These are phyloP conservation scores for Aldabrachelys gigantea DNA, from an alignment of 2,113 vertebrate species.

Conservation along the genomic window DNA sequence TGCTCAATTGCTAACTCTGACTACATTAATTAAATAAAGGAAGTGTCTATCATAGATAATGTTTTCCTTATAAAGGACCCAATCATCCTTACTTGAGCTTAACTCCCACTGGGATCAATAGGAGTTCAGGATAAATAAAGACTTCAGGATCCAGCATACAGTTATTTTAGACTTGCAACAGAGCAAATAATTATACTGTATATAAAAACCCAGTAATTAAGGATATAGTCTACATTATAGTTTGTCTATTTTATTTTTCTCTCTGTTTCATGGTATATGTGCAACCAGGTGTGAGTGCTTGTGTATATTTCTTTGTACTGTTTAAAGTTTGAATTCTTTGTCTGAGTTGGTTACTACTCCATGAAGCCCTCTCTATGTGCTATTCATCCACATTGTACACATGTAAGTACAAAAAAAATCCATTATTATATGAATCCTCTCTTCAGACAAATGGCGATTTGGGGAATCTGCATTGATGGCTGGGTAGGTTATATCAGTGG, in stretches of 20 bases:
- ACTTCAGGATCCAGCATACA: background rate
- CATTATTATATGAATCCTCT: background rate
- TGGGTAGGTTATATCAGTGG: background rate
- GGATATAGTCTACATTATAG: background rate
- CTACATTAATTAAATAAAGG: background rate
- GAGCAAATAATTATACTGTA: background rate
- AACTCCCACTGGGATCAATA: background rate
- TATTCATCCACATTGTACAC: conserved; percentile 25
- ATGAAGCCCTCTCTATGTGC: background rate
- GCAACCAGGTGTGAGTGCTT: background rate
- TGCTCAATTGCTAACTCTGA: background rate
- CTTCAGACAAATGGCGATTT: background rate
- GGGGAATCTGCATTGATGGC: background rate
- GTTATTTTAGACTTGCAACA: background rate
- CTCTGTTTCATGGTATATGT: background rate
- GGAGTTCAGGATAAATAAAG: background rate
- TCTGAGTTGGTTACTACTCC: conserved; percentile 26
- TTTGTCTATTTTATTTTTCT: background rate
- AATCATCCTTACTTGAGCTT: background rate
- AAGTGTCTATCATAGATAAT: background rate
- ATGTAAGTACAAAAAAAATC: conserved; percentile 8
- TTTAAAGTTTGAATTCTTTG: conserved; percentile 1
- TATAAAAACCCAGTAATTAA: background rate
- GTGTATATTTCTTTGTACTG: background rate
- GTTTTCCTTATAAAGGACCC: background rate